Base-by-base conservation (phyloP, 2,797 vertebrate species). In the Channa striata region DNA sequence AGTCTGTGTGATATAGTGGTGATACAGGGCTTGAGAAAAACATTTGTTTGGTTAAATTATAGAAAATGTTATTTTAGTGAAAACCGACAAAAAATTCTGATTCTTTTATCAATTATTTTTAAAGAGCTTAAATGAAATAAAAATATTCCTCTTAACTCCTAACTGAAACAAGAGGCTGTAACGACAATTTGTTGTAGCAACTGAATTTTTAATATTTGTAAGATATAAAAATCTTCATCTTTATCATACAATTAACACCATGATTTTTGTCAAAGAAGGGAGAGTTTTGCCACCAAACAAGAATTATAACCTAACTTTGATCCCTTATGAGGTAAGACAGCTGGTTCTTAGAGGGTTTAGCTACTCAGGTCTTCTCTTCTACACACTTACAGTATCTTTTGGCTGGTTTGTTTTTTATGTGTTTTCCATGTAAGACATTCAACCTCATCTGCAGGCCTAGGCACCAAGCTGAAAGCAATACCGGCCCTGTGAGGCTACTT, bases 211-310 rank as follows among this genome's bases (percentile, higher is more conserved):
- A 88, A 88, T 89, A 84, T 89, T 81, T 88, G 81, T 89, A 87
- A 90, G 90, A 92, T 93, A 93, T 91, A 93, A 93, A 93, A 93
- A 90, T 92, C 89, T 90, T 89, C 72, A 87, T 91, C 81, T 90
- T 90, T 88, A 90, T 92, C 85, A 87, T 93, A 91, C 81, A 91
- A 88, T 90, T 83, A 90, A 81, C 78, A 78, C 78, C 86, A 87
- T 88, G 81, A 84, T 81, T 86, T 78, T 78, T 72, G 67, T 88
- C 77, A 84, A 86, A 87, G 46, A 20, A 85, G 59, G 62, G 72
- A 82, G 49, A 59, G 43, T 67, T 84, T 91, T 80, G 62, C 80
- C 85, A 90, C 79, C 70, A 86, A 90, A 91, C 79, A 89, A 89
- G 59, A 89, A 86, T 78, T 61, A 82, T 25, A 87, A 81, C 52